Conservation (phyloP, 2,113 vertebrate genomes). For the Cathartes aura region DNA sequence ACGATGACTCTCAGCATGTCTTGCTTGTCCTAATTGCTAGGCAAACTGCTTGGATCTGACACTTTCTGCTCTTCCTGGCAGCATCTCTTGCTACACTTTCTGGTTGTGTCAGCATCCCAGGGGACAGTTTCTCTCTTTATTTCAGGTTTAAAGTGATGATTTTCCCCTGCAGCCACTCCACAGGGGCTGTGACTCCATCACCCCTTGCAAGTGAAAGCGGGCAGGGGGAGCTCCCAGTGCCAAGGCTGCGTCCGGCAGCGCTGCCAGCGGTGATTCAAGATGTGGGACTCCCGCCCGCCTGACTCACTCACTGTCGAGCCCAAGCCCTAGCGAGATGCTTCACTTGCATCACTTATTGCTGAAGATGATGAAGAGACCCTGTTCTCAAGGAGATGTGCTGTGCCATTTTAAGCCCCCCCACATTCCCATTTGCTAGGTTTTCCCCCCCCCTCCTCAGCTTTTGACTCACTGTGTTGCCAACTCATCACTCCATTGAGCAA, state of each 20-base stretch:
- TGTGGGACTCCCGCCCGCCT: background rate
- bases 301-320: background rate
- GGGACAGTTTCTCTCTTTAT: background rate
- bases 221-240: background rate
- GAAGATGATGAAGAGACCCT: background rate
- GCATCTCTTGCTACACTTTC: background rate
- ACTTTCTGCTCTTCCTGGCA: background rate
- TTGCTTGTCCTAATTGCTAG: background rate
- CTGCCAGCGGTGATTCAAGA: background rate
- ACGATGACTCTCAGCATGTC: accelerated
- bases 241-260: accelerated
- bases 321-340: background rate
- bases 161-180: background rate
- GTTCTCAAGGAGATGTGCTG: background rate
- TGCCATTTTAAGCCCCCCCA: background rate
- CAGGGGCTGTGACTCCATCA: background rate
- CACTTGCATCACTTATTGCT: background rate
- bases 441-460: background rate
- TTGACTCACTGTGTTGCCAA: background rate
- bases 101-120: background rate
- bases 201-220: background rate
- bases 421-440: background rate
- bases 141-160: background rate
- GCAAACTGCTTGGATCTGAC: background rate
- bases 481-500: background rate